Conservation (phyloP, 1,140 invertebrate species). For the Paralvinella palmiformis region DNA sequence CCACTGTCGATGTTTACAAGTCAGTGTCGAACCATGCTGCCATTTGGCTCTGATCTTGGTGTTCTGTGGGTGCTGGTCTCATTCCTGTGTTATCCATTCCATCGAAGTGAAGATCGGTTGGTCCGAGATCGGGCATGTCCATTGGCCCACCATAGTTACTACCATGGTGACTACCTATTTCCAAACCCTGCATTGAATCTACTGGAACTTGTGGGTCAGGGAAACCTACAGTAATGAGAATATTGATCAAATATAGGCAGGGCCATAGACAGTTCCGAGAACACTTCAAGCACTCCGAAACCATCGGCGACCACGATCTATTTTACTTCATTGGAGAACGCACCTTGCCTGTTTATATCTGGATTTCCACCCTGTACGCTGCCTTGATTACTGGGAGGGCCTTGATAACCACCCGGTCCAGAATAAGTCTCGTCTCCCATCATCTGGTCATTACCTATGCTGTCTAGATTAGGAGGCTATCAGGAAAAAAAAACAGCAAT, state of each 20-base stretch:
- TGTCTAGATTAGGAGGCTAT: slow-evolving; percentile 4
- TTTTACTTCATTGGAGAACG: too few species aligned
- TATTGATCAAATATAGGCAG: too few species aligned
- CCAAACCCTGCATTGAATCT: slow-evolving; percentile 86
- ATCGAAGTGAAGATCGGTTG: slow-evolving; percentile 70
- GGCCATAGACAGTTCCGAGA: too few species aligned
- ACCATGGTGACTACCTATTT: slow-evolving; percentile 65
- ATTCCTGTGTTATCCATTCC: slow-evolving; percentile 67
- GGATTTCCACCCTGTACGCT: slow-evolving; percentile 6
- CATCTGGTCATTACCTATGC: background rate
- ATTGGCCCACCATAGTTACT: slow-evolving; percentile 60
- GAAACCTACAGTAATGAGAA: too few species aligned
- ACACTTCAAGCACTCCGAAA: too few species aligned
- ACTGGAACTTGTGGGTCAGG: slow-evolving; percentile 54
- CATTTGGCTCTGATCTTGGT: slow-evolving; percentile 77
- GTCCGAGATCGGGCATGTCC: slow-evolving; percentile 74
- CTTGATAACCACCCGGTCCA: background rate
- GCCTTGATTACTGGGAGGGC: background rate
- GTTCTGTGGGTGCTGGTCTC: slow-evolving; percentile 57
- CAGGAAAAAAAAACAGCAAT: background rate
- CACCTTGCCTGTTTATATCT: background rate
- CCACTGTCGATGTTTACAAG: too few species aligned
- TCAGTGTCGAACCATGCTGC: slow-evolving; percentile 93
- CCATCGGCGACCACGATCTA: too few species aligned
- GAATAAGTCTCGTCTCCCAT: background rate